Base-by-base conservation (phyloP, 2,888 invertebrate genomes). In the Tethea ocularis region DNA sequence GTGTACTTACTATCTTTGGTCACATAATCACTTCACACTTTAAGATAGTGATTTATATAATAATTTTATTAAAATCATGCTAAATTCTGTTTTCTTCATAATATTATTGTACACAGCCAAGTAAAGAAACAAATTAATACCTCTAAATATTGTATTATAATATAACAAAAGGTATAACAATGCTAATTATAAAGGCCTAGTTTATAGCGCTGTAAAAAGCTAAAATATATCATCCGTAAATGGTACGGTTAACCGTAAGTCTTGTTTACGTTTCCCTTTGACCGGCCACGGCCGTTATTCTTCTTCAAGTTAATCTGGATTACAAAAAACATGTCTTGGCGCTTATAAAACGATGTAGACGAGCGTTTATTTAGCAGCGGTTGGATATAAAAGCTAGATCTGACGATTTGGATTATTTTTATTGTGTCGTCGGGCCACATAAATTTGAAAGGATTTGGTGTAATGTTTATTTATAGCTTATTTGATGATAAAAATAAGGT, bases 291-390 rank as follows among this genome's bases (percentile, higher is more conserved):
- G 71, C 72, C 81, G 82, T 84, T 82, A 82, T 78, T 83, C 81
- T 84, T 82, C 80, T 71, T 83, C 78, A 78, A 76, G 65, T 71
- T 84, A 83, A 84, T 84, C 84, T 83, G 80, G 80, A 78, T 78
- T 75, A 77, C 77, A 83, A 84, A 82, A 83, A 82, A 81, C 74
- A 75, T 74, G 74, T 75, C 78, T 76, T 80, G 74, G 71, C 69
- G 62, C 61, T 68, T 70, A 62, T 59, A 57, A 52, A 46, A 61
- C 33, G 57, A 58, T 56, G 61, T 38, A 77, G 67, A 78, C 74
- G 59, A 59, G 70, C 46, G 46, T 46, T 20, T n/a, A 1, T 46
- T 20, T 46, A 1, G 17, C n/a, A 46, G 20, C 46, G 20, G 46
- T 46, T 20, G 46, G 20, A 20, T 46, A n/a, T 38, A 46, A 46